Evolutionary conservation across 23 tunicate genomes (phyloP), one percentile per base, ranked within the genome.

Genomic region (Clavelina lepadiformis): DNA sequence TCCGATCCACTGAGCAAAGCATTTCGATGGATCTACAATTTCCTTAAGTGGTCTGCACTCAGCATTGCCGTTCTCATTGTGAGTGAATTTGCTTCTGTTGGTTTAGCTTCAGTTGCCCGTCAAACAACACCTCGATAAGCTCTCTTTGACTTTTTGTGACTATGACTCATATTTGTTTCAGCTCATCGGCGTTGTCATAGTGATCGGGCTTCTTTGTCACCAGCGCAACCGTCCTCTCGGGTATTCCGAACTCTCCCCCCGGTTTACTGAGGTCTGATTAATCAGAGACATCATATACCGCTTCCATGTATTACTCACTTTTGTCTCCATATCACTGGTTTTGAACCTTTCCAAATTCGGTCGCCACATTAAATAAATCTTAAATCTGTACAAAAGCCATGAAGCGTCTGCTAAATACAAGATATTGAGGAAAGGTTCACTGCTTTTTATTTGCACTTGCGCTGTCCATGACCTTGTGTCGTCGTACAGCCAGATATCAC

Each of bases 211-310:
- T 22, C 61, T 78, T 8, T 78, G 56, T 38, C 61, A 60, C 6
- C 65, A 68, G 27, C 55, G 69, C 5, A 68, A 78, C 61, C 64
- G 44, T 35, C 68, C 75, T 5, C 38, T 68, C 23, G 84, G 75
- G 26, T 78, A 78, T 58, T 78, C 84, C 21, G 66, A 78, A 28
- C 72, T 78, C 33, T 68, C 73, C 25, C 84, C 84, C 1, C 58
- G 66, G 3, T 78, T 68, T 61, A 78, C 75, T 2, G 73, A 65
- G 51, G 82, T n/a, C n/a, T n/a, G n/a, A n/a, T n/a, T n/a, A n/a
- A n/a, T n/a, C n/a, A n/a, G n/a, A n/a, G n/a, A n/a, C n/a, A n/a
- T n/a, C n/a, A n/a, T n/a, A n/a, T n/a, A n/a, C n/a, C n/a, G n/a
- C n/a, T n/a, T n/a, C n/a, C n/a, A n/a, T n/a, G n/a, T n/a, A n/a